Conservation (phyloP, 2,888 invertebrate species). For the Apomyelois bistriatella region DNA sequence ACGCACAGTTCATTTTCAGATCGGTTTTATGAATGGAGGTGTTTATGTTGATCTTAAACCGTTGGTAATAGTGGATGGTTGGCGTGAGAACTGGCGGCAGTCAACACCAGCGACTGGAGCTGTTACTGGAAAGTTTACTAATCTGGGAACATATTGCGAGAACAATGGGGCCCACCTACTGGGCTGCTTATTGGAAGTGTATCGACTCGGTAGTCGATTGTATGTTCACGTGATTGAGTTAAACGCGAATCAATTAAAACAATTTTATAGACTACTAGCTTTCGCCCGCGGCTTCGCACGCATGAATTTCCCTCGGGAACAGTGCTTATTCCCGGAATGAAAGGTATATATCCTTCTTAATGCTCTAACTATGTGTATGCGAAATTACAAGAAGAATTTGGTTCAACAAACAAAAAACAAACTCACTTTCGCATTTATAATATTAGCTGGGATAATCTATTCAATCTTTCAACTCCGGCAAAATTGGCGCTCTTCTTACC, state of each 20-base stretch:
- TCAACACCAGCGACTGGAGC: background rate
- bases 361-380: too few species aligned
- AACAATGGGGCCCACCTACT: constrained; percentile 50
- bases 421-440: too few species aligned
- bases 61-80: background rate
- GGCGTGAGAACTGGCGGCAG: constrained; percentile 10
- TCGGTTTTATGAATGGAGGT: constrained; percentile 11
- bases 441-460: too few species aligned
- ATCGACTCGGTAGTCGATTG: constrained; percentile 12
- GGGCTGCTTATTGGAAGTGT: constrained; percentile 30
- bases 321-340: background rate
- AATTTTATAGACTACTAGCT: too few species aligned
- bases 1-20: constrained; percentile 5
- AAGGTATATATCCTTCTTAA: too few species aligned
- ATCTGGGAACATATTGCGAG: constrained; percentile 46
- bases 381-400: too few species aligned
- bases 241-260: background rate
- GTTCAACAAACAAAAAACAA: too few species aligned
- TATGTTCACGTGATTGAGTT: background rate
- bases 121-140: constrained; percentile 56
- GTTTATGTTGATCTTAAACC: background rate
- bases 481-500: too few species aligned
- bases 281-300: too few species aligned
- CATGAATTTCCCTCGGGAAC: too few species aligned
- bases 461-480: too few species aligned